Evolutionary conservation across 1,140 invertebrate species (phyloP).

Genomic region (Apis dorsata): DNA sequence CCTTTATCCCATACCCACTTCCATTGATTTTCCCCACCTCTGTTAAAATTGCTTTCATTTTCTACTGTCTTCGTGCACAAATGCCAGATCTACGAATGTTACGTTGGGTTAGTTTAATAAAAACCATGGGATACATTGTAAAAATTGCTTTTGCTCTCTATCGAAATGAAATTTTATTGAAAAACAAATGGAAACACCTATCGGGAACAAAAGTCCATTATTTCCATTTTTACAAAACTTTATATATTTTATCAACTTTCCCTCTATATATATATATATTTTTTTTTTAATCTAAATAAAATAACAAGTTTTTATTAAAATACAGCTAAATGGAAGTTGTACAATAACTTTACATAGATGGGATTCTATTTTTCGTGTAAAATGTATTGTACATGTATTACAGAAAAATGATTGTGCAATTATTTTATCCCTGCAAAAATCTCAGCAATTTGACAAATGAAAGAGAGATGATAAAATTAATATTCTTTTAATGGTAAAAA

Average conservation of each 20-base stretch:
- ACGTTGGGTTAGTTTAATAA: neutral
- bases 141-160: neutral
- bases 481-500: no score
- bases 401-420: no score
- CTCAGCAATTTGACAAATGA: no score
- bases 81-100: neutral
- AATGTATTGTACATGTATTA: no score
- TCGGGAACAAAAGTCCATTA: neutral
- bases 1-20: slow-evolving; percentile 27
- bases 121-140: neutral
- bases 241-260: neutral
- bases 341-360: no score
- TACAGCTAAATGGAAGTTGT: no score
- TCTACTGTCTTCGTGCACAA: slow-evolving; percentile 8
- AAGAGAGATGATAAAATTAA: no score
- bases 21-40: slow-evolving; percentile 30
- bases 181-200: neutral
- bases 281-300: neutral
- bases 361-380: no score
- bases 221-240: neutral
- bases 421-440: no score
- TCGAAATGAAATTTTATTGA: neutral
- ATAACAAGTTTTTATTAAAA: no score
- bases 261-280: no score
- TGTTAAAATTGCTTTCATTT: slow-evolving; percentile 47